These are phyloP conservation scores for Myotis brandtii DNA, from an alignment of 2,113 vertebrate genomes.

Conservation along the genomic window DNA sequence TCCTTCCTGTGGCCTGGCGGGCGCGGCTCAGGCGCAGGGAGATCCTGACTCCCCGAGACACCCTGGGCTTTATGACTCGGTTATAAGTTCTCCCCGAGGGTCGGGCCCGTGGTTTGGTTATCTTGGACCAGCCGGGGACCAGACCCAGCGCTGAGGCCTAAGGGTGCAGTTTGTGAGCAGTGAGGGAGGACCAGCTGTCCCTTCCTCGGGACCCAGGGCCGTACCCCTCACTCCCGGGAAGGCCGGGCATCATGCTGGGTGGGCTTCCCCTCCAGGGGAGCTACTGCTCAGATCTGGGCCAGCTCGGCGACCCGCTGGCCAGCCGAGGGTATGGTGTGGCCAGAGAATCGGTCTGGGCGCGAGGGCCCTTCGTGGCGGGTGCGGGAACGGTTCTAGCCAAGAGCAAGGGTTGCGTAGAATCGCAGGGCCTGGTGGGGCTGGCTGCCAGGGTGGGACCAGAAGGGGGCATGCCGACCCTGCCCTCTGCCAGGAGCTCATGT, in stretches of 20 bases:
- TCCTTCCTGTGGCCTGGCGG: neutral
- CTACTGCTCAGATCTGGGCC: neutral
- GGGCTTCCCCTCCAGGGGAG: neutral
- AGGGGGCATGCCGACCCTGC: neutral
- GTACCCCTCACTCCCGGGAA: neutral
- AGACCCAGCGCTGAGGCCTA: neutral
- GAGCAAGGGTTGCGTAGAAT: neutral
- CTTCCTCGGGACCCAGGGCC: neutral
- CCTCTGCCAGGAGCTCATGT: neutral
- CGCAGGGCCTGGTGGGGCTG: neutral
- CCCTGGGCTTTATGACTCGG: neutral
- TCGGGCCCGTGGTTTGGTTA: neutral
- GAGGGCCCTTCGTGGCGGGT: neutral
- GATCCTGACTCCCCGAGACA: neutral
- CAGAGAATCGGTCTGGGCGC: neutral
- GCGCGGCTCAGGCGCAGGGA: neutral
- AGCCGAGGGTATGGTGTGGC: neutral
- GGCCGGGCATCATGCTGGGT: neutral
- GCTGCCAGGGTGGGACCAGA: neutral
- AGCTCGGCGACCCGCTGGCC: neutral
- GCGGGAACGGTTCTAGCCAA: neutral
- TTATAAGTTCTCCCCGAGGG: neutral
- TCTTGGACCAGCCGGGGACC: neutral
- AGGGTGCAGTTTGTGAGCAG: constrained; percentile 8
- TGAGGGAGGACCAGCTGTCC: neutral